Base-by-base conservation (phyloP, 2,113 vertebrate species). In the Oncorhynchus nerka region DNA sequence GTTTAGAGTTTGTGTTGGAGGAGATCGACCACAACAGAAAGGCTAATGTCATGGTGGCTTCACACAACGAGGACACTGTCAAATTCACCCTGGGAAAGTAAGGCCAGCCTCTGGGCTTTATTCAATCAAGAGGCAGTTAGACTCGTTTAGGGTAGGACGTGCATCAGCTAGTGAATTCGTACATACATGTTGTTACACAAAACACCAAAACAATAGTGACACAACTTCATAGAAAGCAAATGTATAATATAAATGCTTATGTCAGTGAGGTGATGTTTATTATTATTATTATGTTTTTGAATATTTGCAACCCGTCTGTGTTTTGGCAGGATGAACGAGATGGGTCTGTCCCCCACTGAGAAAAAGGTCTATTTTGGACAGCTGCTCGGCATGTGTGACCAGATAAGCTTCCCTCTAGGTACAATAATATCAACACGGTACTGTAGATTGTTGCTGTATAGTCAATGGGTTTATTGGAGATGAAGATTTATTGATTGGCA, bases 391-490 rank as follows among this genome's bases (percentile, higher is more conserved):
- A 98, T 98, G 96, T 98, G 97, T 39, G 97, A 99, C 88, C 97
- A 97, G 83, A 98, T 98, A 91, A 98, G 95, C 89, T 99, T 99
- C 73, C 96, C 96, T 0, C 85, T 99, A 45, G 97, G 97, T 98
- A 81, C 95, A 19, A 94, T 32, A 68, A 68, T 32, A 16, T 68
- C 16, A 68, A 68, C 67, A 39, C 16, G 13, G 59, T 9, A 68
- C 1, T 32, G 11, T 28, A 32, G 30, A 55, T 9, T 39, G 32
- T 68, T 67, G 32, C 3, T 24, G 4, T 16, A n/a, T n/a, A 32
- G n/a, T 68, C 32, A 68, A 16, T 32, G 67, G 12, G 32, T 7
- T 39, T 12, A n/a, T 68, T 34, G 4, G 6, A 62, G 32, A 45
- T 39, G 8, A 39, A 68, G n/a, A 62, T 55, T 4, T 55, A 19